A percentile compares a stretch with the other conserved stretches of the same genome.
Conservation (phyloP, 2,113 vertebrate genomes). For the Girardinichthys multiradiatus region DNA sequence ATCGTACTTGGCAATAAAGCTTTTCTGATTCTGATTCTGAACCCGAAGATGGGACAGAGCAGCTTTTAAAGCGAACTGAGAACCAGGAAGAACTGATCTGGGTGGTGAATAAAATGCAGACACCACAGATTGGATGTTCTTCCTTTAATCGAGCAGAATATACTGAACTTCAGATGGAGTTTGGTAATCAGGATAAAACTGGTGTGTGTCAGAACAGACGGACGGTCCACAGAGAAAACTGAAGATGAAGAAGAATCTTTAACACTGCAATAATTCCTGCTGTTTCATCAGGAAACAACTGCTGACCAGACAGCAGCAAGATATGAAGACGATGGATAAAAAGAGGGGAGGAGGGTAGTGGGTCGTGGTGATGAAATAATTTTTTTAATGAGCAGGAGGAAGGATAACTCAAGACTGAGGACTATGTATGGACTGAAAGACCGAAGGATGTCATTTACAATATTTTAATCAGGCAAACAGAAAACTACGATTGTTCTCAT, state of each 20-base stretch:
- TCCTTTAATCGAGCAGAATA: neutral
- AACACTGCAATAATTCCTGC: slow-evolving; percentile 3
- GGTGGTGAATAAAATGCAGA: neutral
- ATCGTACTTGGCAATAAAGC: too few relatives aligned
- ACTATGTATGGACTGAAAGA: neutral
- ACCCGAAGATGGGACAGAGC: too few relatives aligned
- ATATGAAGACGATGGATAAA: neutral
- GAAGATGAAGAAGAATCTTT: neutral
- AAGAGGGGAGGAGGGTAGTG: too few relatives aligned
- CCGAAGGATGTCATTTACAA: neutral
- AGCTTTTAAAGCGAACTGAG: too few relatives aligned
- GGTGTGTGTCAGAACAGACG: neutral
- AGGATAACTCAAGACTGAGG: neutral
- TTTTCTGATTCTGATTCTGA: too few relatives aligned
- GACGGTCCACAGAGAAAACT: neutral
- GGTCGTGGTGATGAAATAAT: neutral
- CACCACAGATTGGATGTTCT: neutral
- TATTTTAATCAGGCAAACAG: neutral
- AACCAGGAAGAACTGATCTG: too few relatives aligned
- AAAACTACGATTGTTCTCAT: neutral
- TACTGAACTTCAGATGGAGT: neutral
- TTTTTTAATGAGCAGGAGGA: neutral
- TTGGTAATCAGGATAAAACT: neutral
- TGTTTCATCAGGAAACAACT: neutral
- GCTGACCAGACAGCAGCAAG: neutral